A percentile compares a stretch with the other conserved stretches of the same genome.
These are phyloP conservation scores for Chorisops tibialis DNA, from an alignment of 2,888 invertebrate species.

Conservation along the genomic window DNA sequence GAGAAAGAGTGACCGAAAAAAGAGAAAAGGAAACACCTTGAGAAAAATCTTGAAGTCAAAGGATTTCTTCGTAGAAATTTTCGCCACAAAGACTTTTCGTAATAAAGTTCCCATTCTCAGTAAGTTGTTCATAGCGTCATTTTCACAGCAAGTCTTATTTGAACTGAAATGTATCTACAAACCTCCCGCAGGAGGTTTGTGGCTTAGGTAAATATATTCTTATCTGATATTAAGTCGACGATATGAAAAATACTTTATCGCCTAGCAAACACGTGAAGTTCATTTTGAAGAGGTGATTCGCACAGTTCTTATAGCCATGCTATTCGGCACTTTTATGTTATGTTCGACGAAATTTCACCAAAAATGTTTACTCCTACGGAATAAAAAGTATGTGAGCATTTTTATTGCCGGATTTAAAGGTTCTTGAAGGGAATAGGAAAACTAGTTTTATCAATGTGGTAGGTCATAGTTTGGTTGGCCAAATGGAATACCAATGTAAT, in stretches of 20 bases:
- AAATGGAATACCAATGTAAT: too few species aligned
- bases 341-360: too few species aligned
- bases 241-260: neutral
- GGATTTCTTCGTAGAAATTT: neutral
- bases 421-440: too few species aligned
- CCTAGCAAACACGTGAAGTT: neutral
- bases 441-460: too few species aligned
- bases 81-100: neutral
- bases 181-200: neutral
- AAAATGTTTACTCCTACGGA: too few species aligned
- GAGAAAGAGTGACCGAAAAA: too few species aligned
- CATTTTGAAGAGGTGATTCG: neutral
- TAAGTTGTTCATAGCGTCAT: neutral
- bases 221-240: neutral
- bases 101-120: slow-evolving; percentile 2
- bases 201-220: neutral
- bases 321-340: too few species aligned
- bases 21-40: too few species aligned
- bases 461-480: too few species aligned
- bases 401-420: too few species aligned
- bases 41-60: neutral
- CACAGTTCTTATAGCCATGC: too few species aligned
- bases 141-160: neutral
- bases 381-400: too few species aligned
- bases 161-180: neutral